A percentile compares a stretch with the other conserved stretches of the same genome.
These are phyloP conservation scores for Melanargia galathea DNA, from an alignment of 2,888 invertebrate genomes.

Conservation along the genomic window DNA sequence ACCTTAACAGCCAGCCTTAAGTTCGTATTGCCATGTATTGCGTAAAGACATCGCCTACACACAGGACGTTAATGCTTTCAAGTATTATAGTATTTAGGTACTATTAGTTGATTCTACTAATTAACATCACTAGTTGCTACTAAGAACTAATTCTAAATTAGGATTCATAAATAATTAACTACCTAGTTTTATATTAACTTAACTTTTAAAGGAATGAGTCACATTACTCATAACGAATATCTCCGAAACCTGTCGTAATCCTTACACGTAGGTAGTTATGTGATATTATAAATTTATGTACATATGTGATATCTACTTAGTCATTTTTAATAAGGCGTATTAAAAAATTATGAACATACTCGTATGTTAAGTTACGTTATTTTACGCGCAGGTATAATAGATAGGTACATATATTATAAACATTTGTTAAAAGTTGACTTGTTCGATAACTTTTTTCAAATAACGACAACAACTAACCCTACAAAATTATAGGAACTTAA, in stretches of 20 bases:
- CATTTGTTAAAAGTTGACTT: too few species aligned
- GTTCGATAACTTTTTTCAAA: too few species aligned
- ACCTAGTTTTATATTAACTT: neutral
- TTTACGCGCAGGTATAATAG: neutral
- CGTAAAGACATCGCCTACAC: too few species aligned
- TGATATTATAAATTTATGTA: slow-evolving; percentile 1
- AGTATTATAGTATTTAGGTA: too few species aligned
- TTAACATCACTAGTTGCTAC: neutral
- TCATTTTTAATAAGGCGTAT: slow-evolving; percentile 8
- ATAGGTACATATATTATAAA: too few species aligned
- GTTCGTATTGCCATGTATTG: too few species aligned
- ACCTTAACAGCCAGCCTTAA: too few species aligned
- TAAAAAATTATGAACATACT: too few species aligned
- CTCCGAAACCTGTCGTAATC: slow-evolving; percentile 18
- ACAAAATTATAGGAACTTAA: too few species aligned
- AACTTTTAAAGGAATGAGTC: slow-evolving; percentile 20
- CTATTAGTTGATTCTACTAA: too few species aligned
- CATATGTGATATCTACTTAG: neutral
- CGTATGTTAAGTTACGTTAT: neutral
- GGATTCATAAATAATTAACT: neutral
- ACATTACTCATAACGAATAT: slow-evolving; percentile 12
- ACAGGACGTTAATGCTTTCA: too few species aligned
- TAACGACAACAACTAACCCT: too few species aligned
- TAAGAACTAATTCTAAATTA: neutral
- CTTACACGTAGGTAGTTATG: slow-evolving; percentile 4